Evolutionary conservation across 2,113 vertebrate genomes (phyloP).

Genomic region (Vulpes vulpes): DNA sequence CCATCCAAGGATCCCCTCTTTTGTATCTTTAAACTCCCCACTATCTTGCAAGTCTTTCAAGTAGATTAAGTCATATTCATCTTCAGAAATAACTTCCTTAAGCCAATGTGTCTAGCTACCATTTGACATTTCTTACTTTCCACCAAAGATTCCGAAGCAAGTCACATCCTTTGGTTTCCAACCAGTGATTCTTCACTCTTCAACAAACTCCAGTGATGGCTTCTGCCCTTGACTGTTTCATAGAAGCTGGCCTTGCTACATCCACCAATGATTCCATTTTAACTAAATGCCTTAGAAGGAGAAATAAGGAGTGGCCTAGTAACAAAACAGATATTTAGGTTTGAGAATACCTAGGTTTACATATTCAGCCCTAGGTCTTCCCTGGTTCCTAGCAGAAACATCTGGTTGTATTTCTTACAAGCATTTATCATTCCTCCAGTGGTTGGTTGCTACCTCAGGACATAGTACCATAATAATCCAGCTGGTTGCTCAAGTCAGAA

Average conservation of each 20-base stretch:
- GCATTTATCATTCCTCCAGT: neutral
- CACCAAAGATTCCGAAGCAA: neutral
- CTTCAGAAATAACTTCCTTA: slow-evolving; percentile 6
- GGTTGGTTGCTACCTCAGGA: neutral
- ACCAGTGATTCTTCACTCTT: neutral
- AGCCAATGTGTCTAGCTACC: neutral
- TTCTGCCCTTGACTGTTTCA: neutral
- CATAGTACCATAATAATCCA: neutral
- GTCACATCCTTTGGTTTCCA: neutral
- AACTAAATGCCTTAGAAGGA: neutral
- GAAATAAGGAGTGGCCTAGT: neutral
- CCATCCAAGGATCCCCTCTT: neutral
- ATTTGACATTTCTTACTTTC: neutral
- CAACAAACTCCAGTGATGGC: neutral
- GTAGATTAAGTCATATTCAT: neutral
- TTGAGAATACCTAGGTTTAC: slow-evolving; percentile 2
- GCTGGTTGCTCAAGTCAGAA: neutral
- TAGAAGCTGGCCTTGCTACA: neutral
- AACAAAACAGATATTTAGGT: neutral
- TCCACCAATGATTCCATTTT: neutral
- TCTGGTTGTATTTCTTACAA: neutral
- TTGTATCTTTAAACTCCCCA: neutral
- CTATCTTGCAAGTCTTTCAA: neutral
- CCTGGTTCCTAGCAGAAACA: neutral
- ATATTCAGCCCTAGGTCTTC: neutral